Evolutionary conservation across 2,797 vertebrate genomes (phyloP).

Genomic region (Chiroxiphia lanceolata): DNA sequence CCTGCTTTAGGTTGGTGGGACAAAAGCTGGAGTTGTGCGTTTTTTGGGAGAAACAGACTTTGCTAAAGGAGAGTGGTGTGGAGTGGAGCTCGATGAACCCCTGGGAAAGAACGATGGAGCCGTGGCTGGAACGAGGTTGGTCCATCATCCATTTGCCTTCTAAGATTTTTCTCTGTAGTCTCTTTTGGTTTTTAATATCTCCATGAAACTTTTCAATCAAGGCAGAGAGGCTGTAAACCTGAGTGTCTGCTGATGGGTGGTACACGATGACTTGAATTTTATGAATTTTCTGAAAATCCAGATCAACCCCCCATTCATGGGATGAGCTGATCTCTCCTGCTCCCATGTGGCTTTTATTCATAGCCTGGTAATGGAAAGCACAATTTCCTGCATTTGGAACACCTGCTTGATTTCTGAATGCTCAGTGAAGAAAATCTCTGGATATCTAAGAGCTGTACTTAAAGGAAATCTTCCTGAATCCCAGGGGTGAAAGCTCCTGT

Average conservation of each 20-base stretch:
- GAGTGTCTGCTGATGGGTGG: not conserved
- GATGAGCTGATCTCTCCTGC: not conserved
- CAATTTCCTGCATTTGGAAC: not conserved
- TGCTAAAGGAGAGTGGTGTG: conserved; percentile 98
- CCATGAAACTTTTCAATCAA: not conserved
- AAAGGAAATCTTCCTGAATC: not conserved
- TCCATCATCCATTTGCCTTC: rapidly evolving
- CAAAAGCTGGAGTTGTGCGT: conserved; percentile 95
- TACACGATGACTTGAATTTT: not conserved
- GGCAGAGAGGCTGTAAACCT: not conserved
- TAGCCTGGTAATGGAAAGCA: conserved; percentile 2
- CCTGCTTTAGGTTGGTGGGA: conserved; percentile 88
- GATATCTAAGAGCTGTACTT: not conserved
- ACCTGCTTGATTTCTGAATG: not conserved
- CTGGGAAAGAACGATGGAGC: conserved; percentile 97
- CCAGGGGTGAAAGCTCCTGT: not conserved
- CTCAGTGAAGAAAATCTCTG: not conserved
- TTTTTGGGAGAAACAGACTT: conserved; percentile 97
- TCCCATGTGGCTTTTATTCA: not conserved
- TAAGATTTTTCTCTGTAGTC: not conserved
- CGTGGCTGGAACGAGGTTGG: conserved; percentile 90
- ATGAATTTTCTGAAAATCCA: not conserved
- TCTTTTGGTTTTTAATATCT: not conserved
- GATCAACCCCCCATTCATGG: not conserved
- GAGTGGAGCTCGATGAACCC: conserved; percentile 91